Percentiles rank a stretch among this genome's conserved stretches.
Conservation (phyloP, 64 coral and sea anemone genomes). For the Montipora foliosa region DNA sequence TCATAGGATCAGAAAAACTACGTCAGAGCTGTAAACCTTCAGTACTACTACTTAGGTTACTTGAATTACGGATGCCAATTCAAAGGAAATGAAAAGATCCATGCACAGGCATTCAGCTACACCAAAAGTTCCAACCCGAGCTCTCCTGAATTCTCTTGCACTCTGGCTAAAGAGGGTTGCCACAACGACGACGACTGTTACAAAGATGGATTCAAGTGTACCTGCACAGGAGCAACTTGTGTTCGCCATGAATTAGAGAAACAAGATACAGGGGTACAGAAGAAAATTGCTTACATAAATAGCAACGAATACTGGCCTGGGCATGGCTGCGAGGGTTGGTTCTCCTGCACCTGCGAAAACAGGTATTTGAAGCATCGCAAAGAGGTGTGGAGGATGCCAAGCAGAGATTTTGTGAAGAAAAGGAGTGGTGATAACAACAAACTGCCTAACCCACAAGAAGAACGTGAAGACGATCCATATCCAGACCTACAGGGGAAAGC, state of each 20-base stretch:
- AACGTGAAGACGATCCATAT: background rate
- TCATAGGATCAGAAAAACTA: background rate
- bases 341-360: background rate
- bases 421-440: background rate
- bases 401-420: background rate
- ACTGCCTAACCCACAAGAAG: background rate
- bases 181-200: conserved; percentile 33
- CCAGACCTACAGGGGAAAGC: background rate
- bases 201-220: background rate
- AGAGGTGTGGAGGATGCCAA: background rate
- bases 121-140: background rate
- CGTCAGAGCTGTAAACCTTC: background rate
- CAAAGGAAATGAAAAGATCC: background rate
- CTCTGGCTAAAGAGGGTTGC: conserved; percentile 33
- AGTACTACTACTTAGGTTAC: background rate
- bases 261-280: background rate
- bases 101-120: background rate
- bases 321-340: background rate
- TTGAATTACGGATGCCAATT: background rate
- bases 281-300: background rate
- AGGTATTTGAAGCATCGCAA: background rate
- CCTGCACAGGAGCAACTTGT: conserved; percentile 24
- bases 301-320: background rate
- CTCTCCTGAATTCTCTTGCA: conserved; percentile 15
- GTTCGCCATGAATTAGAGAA: conserved; percentile 10